phyloP scores from a whole-genome alignment of 92 coral and sea anemone species.

The Pocillopora meandrina region DNA sequence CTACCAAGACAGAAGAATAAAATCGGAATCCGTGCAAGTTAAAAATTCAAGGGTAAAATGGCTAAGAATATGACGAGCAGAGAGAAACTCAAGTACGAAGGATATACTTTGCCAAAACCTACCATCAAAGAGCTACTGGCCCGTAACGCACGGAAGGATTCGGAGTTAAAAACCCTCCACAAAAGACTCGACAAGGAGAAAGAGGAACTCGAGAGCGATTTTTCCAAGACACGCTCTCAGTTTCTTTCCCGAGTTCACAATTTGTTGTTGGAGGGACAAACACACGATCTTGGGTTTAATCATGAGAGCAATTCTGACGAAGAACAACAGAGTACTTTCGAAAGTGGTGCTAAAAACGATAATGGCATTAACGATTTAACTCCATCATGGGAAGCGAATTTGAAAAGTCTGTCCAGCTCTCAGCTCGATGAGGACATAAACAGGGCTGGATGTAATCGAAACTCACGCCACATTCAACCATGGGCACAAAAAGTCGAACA shows the following conservation, averaged over 20 bases:
- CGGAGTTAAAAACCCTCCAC: conserved; percentile 19
- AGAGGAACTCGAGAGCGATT: conserved; percentile 39
- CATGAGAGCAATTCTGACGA: conserved; percentile 5
- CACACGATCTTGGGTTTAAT: not conserved
- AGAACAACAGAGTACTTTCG: not conserved
- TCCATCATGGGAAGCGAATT: conserved; percentile 15
- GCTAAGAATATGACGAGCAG: conserved; percentile 2
- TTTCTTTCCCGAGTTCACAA: conserved; percentile 36
- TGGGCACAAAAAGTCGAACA: conserved; percentile 22
- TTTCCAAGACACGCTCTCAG: conserved; percentile 25
- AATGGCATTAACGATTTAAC: not conserved
- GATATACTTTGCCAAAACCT: conserved; percentile 28
- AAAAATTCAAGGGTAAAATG: not conserved
- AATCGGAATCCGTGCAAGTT: not conserved
- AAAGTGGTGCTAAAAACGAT: not conserved
- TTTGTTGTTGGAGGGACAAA: conserved; percentile 14
- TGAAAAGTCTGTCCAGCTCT: conserved; percentile 3
- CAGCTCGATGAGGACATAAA: not conserved
- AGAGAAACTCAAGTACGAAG: conserved; percentile 28
- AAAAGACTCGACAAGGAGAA: conserved; percentile 43
- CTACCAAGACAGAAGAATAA: conserved; percentile 12
- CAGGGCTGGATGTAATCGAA: not conserved
- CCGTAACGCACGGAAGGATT: conserved; percentile 33
- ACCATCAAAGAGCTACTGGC: conserved; percentile 38
- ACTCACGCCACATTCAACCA: not conserved